Base-by-base conservation (phyloP, 2,113 vertebrate species). In the Epinephelus moara region DNA sequence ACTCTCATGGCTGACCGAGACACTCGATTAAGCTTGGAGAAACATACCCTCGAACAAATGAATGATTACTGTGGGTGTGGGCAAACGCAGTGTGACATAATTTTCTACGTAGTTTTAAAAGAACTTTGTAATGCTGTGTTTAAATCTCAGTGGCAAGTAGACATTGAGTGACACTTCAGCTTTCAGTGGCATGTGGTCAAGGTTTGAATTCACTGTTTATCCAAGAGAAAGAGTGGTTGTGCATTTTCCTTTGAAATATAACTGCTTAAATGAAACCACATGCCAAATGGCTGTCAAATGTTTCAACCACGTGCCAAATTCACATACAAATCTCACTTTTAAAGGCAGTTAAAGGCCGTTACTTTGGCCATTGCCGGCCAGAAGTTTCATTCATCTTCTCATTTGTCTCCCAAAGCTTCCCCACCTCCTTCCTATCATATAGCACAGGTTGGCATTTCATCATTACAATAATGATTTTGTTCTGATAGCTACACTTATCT, bases 281-380 rank as follows among this genome's bases (percentile, higher is more conserved):
- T 93, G 88, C 81, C 88, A 87, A 85, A 89, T 49, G 69, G 76
- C 71, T 84, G 89, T 91, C 79, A 83, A 91, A 76, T 66, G 78
- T 77, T 81, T 85, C 82, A 71, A 73, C 47, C 82, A 64, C 17
- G 59, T 85, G 87, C 81, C 86, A 83, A 85, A 72, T 63, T 89
- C 85, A 85, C 75, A 80, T 19, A 21, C 45, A 71, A 42, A 75
- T 82, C 66, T 80, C 37, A 40, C 72, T 75, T 88, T 80, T 75
- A 88, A 45, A 76, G 71, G 71, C 67, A 64, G 69, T 66, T 76
- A 33, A 25, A 9, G 56, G 61, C 79, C 52, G 73, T 63, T 78
- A 23, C 21, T 78, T 3, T 9, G 45, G 63, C 81, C 63, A 82
- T 37, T 42, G 33, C 73, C 80, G 73, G 63, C 75, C 18, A 83